These are phyloP conservation scores for Proctacanthus coquilletti DNA, from an alignment of 1,140 invertebrate genomes.

Conservation along the genomic window DNA sequence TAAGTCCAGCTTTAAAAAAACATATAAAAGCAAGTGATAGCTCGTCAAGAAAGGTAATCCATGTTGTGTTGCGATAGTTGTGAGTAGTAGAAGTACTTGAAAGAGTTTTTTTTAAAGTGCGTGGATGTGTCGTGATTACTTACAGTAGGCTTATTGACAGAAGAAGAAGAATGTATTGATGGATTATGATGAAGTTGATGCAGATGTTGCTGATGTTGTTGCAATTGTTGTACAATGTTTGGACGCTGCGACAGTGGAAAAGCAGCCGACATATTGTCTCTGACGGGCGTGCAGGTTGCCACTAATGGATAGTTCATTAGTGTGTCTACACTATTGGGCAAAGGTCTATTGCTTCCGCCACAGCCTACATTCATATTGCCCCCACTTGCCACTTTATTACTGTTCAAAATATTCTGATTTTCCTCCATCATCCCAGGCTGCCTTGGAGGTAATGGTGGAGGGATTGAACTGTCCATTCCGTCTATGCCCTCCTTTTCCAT, in stretches of 20 bases:
- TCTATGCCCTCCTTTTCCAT: constrained; percentile 17
- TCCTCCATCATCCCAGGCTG: constrained; percentile 24
- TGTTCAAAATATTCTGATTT: constrained; percentile 9
- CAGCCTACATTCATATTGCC: constrained; percentile 10
- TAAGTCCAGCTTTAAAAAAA: too few relatives aligned
- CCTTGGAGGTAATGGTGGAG: constrained; percentile 26
- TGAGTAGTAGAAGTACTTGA: too few relatives aligned
- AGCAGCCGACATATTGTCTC: constrained; percentile 25
- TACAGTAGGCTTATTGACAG: constrained; percentile 4
- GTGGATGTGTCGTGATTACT: constrained; percentile 5
- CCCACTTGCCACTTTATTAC: constrained; percentile 7
- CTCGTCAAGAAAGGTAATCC: too few relatives aligned
- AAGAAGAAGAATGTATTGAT: background rate
- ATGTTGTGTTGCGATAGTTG: background rate
- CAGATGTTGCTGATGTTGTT: constrained; percentile 27
- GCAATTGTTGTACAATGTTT: constrained; percentile 36
- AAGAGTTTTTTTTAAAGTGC: too few relatives aligned
- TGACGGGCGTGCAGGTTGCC: constrained; percentile 23
- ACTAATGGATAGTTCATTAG: constrained; percentile 30
- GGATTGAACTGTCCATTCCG: constrained; percentile 10
- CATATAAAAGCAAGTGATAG: too few relatives aligned
- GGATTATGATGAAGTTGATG: constrained; percentile 12
- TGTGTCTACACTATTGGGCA: constrained; percentile 28
- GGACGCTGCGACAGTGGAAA: constrained; percentile 33
- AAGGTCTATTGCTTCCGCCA: constrained; percentile 7